Percentiles rank a stretch among this genome's conserved stretches.
phyloP scores from a whole-genome alignment of 2,113 vertebrate genomes.

The Hippopotamus amphibius region DNA sequence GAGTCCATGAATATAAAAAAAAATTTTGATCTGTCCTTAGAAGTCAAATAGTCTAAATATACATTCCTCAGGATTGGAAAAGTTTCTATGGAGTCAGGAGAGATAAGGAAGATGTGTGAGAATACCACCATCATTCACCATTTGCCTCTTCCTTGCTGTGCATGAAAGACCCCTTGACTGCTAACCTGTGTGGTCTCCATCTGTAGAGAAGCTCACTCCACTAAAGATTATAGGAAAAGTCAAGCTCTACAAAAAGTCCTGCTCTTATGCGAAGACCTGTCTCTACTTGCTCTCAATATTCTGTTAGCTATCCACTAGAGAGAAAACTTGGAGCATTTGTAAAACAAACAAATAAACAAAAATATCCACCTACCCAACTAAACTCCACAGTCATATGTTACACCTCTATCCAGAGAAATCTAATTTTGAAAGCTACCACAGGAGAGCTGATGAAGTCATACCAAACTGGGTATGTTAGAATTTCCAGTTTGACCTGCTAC shows the following conservation, averaged over 20 bases:
- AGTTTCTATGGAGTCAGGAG: background rate
- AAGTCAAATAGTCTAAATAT: background rate
- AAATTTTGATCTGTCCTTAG: background rate
- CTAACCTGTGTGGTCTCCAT: background rate
- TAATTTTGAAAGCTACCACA: background rate
- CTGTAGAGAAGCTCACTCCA: background rate
- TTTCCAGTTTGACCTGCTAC: background rate
- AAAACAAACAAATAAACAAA: background rate
- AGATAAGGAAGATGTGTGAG: background rate
- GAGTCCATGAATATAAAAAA: background rate
- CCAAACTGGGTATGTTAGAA: background rate
- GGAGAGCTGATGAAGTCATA: background rate
- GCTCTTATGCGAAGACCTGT: background rate
- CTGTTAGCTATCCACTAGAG: background rate
- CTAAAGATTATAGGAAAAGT: background rate
- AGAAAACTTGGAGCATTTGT: background rate
- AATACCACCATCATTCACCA: background rate
- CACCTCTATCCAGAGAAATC: background rate
- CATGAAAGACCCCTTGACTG: accelerated
- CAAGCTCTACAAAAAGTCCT: background rate
- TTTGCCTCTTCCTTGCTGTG: background rate
- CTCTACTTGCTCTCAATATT: background rate
- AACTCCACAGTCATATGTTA: background rate
- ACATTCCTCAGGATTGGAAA: background rate
- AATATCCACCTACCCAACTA: background rate